Percentiles rank a stretch among this genome's conserved stretches.
Conservation (phyloP, 2,797 vertebrate species). For the Danio aesculapii region DNA sequence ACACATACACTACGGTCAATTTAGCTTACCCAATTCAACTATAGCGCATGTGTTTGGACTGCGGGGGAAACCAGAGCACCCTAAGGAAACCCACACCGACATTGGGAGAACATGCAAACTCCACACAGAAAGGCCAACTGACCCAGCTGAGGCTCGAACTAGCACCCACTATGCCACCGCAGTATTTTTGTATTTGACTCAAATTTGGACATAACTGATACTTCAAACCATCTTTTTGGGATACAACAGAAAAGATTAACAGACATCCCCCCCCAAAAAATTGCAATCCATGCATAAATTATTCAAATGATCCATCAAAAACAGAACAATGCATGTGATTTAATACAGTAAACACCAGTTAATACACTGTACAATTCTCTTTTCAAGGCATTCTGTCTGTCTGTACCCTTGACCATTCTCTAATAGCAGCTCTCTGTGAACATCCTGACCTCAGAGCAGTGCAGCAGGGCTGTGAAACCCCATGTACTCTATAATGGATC, state of each 20-base stretch:
- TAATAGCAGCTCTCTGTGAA: slow-evolving; percentile 1
- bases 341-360: background rate
- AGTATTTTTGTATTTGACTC: background rate
- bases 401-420: background rate
- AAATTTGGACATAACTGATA: background rate
- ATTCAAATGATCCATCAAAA: background rate
- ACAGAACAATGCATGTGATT: background rate
- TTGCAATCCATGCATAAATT: background rate
- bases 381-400: background rate
- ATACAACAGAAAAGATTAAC: background rate
- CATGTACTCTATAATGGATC: slow-evolving; percentile 5
- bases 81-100: no score
- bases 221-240: background rate
- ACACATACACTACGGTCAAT: no score
- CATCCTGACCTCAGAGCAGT: background rate
- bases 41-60: no score
- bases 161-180: no score
- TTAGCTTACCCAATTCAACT: no score
- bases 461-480: background rate
- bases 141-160: no score
- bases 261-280: background rate
- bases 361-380: background rate
- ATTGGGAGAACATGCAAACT: no score
- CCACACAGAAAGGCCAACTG: no score
- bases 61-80: no score